A percentile compares a stretch with the other conserved stretches of the same genome.
phyloP scores from a whole-genome alignment of 2,113 vertebrate genomes.

The Chaetorhynchus papuensis region DNA sequence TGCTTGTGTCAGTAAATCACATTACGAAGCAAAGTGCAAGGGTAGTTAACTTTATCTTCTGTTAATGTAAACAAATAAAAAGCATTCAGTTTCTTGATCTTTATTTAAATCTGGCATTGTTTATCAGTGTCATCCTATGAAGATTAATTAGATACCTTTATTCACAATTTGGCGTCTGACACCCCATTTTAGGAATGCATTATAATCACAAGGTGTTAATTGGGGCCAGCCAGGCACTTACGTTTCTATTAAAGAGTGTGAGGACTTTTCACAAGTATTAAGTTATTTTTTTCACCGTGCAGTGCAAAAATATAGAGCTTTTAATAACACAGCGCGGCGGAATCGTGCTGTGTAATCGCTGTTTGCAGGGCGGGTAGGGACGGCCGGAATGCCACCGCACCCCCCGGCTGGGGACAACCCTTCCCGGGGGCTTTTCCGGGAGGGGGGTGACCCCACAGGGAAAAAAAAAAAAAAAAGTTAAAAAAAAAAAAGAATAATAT shows the following conservation, averaged over 20 bases:
- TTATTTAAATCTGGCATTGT: slow-evolving; percentile 77
- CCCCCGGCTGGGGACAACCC: no score
- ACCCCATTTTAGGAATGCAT: slow-evolving; percentile 83
- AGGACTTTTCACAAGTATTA: slow-evolving; percentile 73
- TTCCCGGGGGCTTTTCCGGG: fast-evolving
- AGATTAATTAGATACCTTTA: slow-evolving; percentile 83
- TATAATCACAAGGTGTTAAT: slow-evolving; percentile 98
- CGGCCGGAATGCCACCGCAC: fast-evolving
- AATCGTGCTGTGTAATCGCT: neutral
- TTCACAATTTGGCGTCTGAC: slow-evolving; percentile 83
- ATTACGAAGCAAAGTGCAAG: neutral
- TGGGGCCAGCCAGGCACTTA: slow-evolving; percentile 94
- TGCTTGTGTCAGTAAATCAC: slow-evolving; percentile 1
- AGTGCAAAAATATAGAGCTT: slow-evolving; percentile 59
- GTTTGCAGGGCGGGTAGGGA: neutral
- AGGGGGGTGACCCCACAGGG: fast-evolving
- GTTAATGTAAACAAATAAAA: slow-evolving; percentile 68
- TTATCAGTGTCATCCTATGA: slow-evolving; percentile 85
- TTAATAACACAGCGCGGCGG: neutral
- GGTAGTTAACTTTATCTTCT: slow-evolving; percentile 59
- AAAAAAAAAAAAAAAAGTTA: neutral
- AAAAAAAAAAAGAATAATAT: fast-evolving
- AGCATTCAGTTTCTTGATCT: slow-evolving; percentile 67
- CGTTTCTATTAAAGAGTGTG: slow-evolving; percentile 90
- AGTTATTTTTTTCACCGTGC: slow-evolving; percentile 12